Percentiles rank a stretch among this genome's conserved stretches.
Evolutionary conservation across 2,113 vertebrate genomes (phyloP).

Genomic region (Sterna hirundo): DNA sequence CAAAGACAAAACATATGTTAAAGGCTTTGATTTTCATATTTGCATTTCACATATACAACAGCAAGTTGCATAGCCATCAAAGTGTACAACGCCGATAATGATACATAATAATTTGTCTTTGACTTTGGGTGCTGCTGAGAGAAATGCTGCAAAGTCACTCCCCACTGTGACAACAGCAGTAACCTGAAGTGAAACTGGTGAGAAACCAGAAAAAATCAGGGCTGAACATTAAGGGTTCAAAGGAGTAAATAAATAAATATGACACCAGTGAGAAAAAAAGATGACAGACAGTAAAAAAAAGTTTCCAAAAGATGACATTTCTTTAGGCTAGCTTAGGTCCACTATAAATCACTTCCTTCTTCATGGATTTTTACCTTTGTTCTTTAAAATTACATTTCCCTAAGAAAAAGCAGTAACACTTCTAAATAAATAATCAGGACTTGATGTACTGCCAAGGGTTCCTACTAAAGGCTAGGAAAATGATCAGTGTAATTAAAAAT

Average conservation of each 20-base stretch:
- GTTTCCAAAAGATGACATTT: neutral
- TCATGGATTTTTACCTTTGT: conserved; percentile 21
- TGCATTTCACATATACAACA: neutral
- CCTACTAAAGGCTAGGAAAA: conserved; percentile 59
- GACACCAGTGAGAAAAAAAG: neutral
- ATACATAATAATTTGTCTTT: neutral
- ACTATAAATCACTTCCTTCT: neutral
- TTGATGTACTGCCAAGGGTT: conserved; percentile 64
- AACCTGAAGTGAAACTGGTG: neutral
- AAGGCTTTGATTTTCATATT: neutral
- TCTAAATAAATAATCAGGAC: conserved; percentile 69
- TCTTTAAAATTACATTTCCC: conserved; percentile 31
- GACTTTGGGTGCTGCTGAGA: neutral
- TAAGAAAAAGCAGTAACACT: conserved; percentile 36
- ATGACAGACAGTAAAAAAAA: neutral
- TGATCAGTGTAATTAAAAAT: conserved; percentile 66
- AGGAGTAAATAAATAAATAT: neutral
- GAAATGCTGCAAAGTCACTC: neutral
- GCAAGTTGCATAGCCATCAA: neutral
- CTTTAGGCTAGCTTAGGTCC: neutral
- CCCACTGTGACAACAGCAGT: neutral
- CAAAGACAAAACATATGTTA: accelerated
- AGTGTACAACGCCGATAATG: neutral
- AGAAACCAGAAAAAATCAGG: neutral
- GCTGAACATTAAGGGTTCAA: neutral